Evolutionary conservation across 2,888 invertebrate genomes (phyloP).

Genomic region (Ophraella communa): DNA sequence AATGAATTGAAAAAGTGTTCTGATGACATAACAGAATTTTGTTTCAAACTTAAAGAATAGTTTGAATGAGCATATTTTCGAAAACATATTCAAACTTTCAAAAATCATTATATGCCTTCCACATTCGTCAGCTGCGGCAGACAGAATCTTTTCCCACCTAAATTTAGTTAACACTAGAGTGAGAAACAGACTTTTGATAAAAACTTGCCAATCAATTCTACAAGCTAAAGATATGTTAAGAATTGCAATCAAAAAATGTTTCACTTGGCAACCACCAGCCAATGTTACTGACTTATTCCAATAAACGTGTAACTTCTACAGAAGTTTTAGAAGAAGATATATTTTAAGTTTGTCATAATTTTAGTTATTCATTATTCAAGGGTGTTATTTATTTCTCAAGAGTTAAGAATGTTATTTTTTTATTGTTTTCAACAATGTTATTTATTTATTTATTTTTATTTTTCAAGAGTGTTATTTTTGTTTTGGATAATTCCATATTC

Average conservation of each 20-base stretch:
- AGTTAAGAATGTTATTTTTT: neutral
- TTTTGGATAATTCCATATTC: neutral
- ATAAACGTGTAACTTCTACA: slow-evolving; percentile 3
- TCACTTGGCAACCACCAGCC: slow-evolving; percentile 9
- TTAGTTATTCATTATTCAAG: neutral
- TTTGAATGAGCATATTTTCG: slow-evolving; percentile 9
- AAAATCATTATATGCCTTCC: slow-evolving; percentile 9
- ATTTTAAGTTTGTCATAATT: slow-evolving; percentile 2
- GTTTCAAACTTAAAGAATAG: slow-evolving; percentile 4
- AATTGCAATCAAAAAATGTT: slow-evolving; percentile 8
- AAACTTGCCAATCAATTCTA: slow-evolving; percentile 8
- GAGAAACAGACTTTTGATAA: slow-evolving; percentile 1
- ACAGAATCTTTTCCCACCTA: slow-evolving; percentile 1
- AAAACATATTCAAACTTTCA: slow-evolving; percentile 7
- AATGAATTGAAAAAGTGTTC: slow-evolving; percentile 9
- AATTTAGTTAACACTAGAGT: slow-evolving; percentile 9
- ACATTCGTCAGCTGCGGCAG: slow-evolving; percentile 2
- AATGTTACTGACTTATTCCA: slow-evolving; percentile 3
- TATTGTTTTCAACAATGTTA: no score
- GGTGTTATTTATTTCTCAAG: slow-evolving; percentile 5
- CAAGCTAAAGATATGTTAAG: slow-evolving; percentile 10
- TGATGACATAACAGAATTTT: slow-evolving; percentile 8
- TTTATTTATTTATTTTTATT: neutral
- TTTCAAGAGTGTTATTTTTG: slow-evolving; percentile 5
- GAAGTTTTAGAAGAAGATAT: no score